Percentiles rank a stretch among this genome's conserved stretches.
These are phyloP conservation scores for Tetramorium simillimum DNA, from an alignment of 1,140 invertebrate genomes.

Conservation along the genomic window DNA sequence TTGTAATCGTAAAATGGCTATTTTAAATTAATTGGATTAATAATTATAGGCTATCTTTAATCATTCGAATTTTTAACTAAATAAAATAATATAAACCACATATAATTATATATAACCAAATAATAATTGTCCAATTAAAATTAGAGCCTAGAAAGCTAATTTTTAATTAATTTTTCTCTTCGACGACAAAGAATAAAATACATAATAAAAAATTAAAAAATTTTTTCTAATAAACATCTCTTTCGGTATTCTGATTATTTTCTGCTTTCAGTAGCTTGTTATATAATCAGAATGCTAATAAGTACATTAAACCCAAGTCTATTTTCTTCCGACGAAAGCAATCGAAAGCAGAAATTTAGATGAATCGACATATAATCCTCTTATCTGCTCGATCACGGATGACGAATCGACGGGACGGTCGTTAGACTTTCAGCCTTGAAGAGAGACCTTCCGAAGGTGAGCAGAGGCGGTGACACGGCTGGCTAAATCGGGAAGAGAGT, in stretches of 20 bases:
- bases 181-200: background rate
- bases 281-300: background rate
- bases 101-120: background rate
- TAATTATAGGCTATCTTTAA: background rate
- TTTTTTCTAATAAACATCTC: background rate
- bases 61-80: background rate
- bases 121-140: background rate
- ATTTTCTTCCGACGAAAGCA: background rate
- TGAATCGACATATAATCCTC: constrained; percentile 34
- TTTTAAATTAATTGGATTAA: background rate
- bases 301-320: background rate
- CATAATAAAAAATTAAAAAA: background rate
- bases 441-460: constrained; percentile 78
- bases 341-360: background rate
- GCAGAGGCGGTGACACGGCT: constrained; percentile 60
- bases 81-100: background rate
- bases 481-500: constrained; percentile 73
- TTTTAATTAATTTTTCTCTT: background rate
- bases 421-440: constrained; percentile 70
- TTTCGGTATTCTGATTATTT: background rate
- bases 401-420: constrained; percentile 60
- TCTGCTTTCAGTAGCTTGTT: background rate
- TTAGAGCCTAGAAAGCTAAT: background rate
- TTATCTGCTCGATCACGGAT: constrained; percentile 42
- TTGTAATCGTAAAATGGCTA: background rate